Conservation (phyloP, 2,888 invertebrate species). For the Stramonita haemastoma region DNA sequence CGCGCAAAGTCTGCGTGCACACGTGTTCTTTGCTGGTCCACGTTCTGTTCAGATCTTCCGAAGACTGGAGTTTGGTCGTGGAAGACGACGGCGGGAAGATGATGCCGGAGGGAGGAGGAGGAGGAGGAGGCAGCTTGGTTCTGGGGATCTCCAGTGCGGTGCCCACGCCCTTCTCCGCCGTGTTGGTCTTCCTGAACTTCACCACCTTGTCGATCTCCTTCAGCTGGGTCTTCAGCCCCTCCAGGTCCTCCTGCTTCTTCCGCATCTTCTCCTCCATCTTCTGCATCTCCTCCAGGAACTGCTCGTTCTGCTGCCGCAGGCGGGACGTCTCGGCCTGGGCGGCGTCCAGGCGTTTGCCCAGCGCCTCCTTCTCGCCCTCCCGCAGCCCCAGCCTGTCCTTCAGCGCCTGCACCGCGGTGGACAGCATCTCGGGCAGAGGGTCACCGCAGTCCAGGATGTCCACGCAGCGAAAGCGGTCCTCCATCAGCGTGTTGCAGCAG, state of each 20-base stretch:
- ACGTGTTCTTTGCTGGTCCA: not conserved
- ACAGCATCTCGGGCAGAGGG: slow-evolving; percentile 29
- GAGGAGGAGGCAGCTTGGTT: not conserved
- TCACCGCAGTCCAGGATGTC: slow-evolving; percentile 52
- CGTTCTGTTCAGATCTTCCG: not conserved
- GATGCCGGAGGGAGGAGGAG: no score
- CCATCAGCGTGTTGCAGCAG: slow-evolving; percentile 59
- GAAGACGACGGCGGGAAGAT: not conserved
- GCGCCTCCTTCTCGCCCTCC: slow-evolving; percentile 44
- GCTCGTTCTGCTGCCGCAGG: slow-evolving; percentile 9
- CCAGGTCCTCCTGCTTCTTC: slow-evolving; percentile 43
- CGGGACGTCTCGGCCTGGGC: not conserved
- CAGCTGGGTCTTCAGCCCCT: slow-evolving; percentile 51
- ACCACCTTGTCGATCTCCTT: slow-evolving; percentile 46
- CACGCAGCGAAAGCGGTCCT: slow-evolving; percentile 62
- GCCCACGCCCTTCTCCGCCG: slow-evolving; percentile 34
- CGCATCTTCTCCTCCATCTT: slow-evolving; percentile 36
- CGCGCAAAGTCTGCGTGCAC: slow-evolving; percentile 35
- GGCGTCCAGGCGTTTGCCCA: slow-evolving; percentile 46
- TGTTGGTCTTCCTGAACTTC: slow-evolving; percentile 44
- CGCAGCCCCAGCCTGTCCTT: slow-evolving; percentile 21
- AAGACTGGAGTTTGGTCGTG: not conserved
- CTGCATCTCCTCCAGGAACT: not conserved
- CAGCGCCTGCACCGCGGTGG: not conserved
- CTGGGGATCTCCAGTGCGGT: not conserved